These are phyloP conservation scores for Oxygymnocypris stewartii DNA, from an alignment of 2,113 vertebrate genomes.

Conservation along the genomic window DNA sequence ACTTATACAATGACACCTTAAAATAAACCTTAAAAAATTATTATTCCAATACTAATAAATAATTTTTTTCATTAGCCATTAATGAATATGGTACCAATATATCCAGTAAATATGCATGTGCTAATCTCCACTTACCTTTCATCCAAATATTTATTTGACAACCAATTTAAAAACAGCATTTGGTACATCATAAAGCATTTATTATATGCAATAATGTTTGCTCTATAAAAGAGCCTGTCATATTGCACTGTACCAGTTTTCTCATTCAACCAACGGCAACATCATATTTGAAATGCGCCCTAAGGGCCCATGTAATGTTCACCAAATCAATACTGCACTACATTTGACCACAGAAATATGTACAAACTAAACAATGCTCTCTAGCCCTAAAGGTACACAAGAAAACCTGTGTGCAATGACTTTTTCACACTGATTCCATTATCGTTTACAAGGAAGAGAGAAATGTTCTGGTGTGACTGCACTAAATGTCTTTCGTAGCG, in stretches of 20 bases:
- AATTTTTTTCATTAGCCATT: background rate
- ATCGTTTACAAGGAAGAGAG: conserved; percentile 12
- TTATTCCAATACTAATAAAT: background rate
- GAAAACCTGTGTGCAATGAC: conserved; percentile 18
- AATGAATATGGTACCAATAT: background rate
- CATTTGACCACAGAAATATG: background rate
- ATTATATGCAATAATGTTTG: background rate
- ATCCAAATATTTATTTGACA: conserved; percentile 29
- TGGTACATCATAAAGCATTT: conserved; percentile 1
- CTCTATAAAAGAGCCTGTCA: background rate
- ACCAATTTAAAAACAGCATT: conserved; percentile 3
- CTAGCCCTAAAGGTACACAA: background rate
- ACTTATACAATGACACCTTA: too few species aligned
- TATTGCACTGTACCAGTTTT: background rate
- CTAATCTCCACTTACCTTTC: background rate
- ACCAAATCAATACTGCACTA: background rate
- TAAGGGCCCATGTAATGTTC: background rate
- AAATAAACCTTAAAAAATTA: background rate
- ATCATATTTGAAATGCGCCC: background rate
- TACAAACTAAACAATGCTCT: background rate
- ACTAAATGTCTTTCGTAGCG: background rate
- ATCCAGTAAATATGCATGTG: background rate
- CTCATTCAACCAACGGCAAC: background rate
- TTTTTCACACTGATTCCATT: conserved; percentile 7
- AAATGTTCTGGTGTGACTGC: background rate